Base-by-base conservation (phyloP, 2,888 invertebrate species). In the Plemyria rubiginata region DNA sequence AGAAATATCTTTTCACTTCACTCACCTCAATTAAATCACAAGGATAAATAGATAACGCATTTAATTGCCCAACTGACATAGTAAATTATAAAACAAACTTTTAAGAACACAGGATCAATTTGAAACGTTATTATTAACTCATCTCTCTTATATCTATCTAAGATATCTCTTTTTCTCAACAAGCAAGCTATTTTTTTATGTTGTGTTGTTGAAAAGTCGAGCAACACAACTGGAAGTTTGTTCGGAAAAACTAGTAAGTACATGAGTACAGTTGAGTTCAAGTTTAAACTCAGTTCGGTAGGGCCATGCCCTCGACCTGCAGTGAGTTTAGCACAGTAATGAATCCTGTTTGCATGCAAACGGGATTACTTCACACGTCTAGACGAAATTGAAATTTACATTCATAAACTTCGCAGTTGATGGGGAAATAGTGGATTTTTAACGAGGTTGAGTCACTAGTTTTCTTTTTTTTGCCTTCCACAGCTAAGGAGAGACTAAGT, bases 311-410 rank as follows among this genome's bases (percentile, higher is more conserved):
- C 67, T 66, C 62, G 36, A 62, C 57, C 57, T 52, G 60, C 62
- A 56, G 53, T 49, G 52, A 66, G 62, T 72, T 73, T 76, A 76
- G 68, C 64, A 70, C 65, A 66, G 73, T 85, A 82, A 83, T 81
- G 80, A 85, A 85, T 85, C 86, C 81, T 84, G 85, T 87, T 88
- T 84, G 82, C 84, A 85, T 85, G 80, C 82, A 80, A 87, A 84
- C 78, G 75, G 71, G 78, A 71, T 67, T 66, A 75, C 76, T 84
- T 85, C 80, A 82, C 86, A 78, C 79, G 86, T 87, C 88, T 87
- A 87, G 86, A 85, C 87, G 70, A 80, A 83, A 86, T 86, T 85
- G 80, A 82, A 86, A 86, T 86, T 85, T 83, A 82, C 78, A 83
- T 84, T 82, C 75, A 80, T 82, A 77, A 80, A 84, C 75, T 79